phyloP scores from a whole-genome alignment of 1,140 invertebrate species.

The Daktulosphaira vitifoliae region DNA sequence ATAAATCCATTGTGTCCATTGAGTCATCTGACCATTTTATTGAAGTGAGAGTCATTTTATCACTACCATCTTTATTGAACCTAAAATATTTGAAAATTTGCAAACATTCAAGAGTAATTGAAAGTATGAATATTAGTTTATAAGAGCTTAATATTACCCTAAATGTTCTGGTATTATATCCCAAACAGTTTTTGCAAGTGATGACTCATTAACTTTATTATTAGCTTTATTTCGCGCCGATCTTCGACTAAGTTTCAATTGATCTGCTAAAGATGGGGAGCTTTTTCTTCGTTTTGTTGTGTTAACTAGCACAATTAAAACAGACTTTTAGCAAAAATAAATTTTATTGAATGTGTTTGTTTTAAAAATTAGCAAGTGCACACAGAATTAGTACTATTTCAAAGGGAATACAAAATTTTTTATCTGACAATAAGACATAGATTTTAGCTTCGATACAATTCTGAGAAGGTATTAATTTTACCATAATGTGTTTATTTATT shows the following conservation, averaged over 20 bases:
- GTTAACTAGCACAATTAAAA: slow-evolving; percentile 39
- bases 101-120: too few species aligned
- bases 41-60: slow-evolving; percentile 35
- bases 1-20: slow-evolving; percentile 55
- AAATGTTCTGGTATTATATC: slow-evolving; percentile 52
- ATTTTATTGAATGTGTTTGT: too few species aligned
- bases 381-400: too few species aligned
- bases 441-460: too few species aligned
- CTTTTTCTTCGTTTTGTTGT: slow-evolving; percentile 52
- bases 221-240: slow-evolving; percentile 54
- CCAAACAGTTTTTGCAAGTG: slow-evolving; percentile 54
- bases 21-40: slow-evolving; percentile 47
- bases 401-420: too few species aligned
- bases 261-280: slow-evolving; percentile 56
- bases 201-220: slow-evolving; percentile 52
- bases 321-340: too few species aligned
- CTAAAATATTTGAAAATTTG: slow-evolving; percentile 1
- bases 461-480: too few species aligned
- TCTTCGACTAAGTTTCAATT: slow-evolving; percentile 62
- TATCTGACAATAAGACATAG: too few species aligned
- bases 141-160: slow-evolving; percentile 45
- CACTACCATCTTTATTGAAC: slow-evolving; percentile 29
- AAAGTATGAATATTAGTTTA: too few species aligned
- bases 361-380: too few species aligned
- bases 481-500: too few species aligned